phyloP scores from a whole-genome alignment of 2,888 invertebrate species.

The Troides aeacus region DNA sequence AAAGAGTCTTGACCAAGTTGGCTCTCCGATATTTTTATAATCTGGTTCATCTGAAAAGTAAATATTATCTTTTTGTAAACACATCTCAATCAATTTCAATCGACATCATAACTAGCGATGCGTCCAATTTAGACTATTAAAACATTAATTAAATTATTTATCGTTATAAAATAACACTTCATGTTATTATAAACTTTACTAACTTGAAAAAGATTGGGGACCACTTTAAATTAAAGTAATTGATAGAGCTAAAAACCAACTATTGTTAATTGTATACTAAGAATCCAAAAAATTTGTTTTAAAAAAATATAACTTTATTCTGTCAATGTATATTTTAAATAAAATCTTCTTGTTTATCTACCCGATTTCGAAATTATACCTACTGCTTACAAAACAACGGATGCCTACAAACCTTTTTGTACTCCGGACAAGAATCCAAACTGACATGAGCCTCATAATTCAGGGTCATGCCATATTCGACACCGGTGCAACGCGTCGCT shows the following conservation, averaged over 20 bases:
- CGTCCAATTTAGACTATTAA: background rate
- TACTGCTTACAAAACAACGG: background rate
- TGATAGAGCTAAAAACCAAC: too few relatives aligned
- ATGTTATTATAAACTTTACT: too few relatives aligned
- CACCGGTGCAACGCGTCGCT: constrained; percentile 80
- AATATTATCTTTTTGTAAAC: background rate
- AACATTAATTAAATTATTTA: too few relatives aligned
- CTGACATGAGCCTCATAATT: constrained; percentile 83
- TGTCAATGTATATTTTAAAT: background rate
- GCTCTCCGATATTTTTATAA: constrained; percentile 86
- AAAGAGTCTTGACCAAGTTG: constrained; percentile 86
- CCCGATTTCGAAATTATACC: background rate
- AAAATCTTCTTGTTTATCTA: background rate
- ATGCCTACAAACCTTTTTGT: constrained; percentile 58
- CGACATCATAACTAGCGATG: background rate
- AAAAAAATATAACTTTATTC: too few relatives aligned
- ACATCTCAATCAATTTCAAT: background rate
- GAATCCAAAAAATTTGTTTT: too few relatives aligned
- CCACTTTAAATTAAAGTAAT: too few relatives aligned
- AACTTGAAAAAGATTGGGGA: too few relatives aligned
- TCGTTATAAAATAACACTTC: too few relatives aligned
- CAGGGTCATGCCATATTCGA: constrained; percentile 82
- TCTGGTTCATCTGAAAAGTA: constrained; percentile 57
- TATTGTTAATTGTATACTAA: too few relatives aligned
- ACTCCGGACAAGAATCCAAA: constrained; percentile 77